A percentile compares a stretch with the other conserved stretches of the same genome.
phyloP scores from a whole-genome alignment of 2,797 vertebrate species.

The Sitta carolinensis region DNA sequence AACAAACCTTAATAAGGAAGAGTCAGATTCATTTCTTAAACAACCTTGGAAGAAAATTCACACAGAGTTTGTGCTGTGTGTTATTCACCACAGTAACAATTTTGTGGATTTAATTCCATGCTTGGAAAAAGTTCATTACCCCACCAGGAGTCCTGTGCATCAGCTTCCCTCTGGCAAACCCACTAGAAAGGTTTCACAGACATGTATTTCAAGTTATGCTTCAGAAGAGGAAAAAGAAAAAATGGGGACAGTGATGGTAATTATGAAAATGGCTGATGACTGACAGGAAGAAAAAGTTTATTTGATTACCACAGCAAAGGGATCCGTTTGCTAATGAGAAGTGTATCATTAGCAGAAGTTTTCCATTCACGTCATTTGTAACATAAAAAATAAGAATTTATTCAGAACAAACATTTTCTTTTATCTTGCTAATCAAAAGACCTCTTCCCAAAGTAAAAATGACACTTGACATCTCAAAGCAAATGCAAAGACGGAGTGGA shows the following conservation, averaged over 20 bases:
- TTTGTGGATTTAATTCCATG: background rate
- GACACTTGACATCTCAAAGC: constrained; percentile 61
- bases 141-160: background rate
- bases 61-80: too few relatives aligned
- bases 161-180: background rate
- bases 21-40: too few relatives aligned
- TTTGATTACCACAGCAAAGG: constrained; percentile 34
- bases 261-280: constrained; percentile 41
- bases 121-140: background rate
- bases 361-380: constrained; percentile 31
- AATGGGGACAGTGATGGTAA: background rate
- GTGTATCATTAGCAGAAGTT: constrained; percentile 11
- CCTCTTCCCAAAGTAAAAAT: constrained; percentile 25
- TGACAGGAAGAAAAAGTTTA: constrained; percentile 8
- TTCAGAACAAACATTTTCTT: constrained; percentile 49
- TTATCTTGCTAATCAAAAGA: constrained; percentile 57
- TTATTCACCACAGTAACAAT: too few relatives aligned
- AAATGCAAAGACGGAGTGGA: background rate
- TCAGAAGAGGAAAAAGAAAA: background rate
- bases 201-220: background rate
- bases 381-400: constrained; percentile 46
- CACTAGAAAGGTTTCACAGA: background rate
- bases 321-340: background rate
- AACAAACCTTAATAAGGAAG: too few relatives aligned
- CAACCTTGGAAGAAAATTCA: too few relatives aligned